Conservation (phyloP, 1,140 invertebrate genomes). For the Grapholita molesta region DNA sequence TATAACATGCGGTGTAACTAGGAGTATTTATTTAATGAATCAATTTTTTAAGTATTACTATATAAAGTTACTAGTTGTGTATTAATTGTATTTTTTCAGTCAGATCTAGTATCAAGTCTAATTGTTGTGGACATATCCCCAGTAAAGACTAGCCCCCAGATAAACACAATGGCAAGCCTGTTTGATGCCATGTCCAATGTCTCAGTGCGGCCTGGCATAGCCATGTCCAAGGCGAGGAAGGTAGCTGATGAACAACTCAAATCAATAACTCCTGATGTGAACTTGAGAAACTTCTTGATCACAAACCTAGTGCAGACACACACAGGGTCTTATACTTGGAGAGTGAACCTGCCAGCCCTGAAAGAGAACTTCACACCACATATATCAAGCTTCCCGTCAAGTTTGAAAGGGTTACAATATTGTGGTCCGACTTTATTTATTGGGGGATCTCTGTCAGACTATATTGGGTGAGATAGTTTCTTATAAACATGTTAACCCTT, state of each 20-base stretch:
- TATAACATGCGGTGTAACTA: no score
- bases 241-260: conserved; percentile 77
- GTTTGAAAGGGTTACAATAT: conserved; percentile 77
- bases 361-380: conserved; percentile 81
- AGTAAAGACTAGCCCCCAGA: conserved; percentile 80
- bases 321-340: conserved; percentile 83
- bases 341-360: conserved; percentile 85
- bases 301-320: conserved; percentile 87
- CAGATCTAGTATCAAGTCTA: conserved; percentile 87
- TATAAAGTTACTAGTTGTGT: no score
- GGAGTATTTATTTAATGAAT: no score
- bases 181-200: conserved; percentile 83
- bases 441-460: conserved; percentile 88
- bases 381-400: conserved; percentile 81
- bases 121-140: conserved; percentile 93
- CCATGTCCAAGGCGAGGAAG: conserved; percentile 84
- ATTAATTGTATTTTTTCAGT: conserved; percentile 82
- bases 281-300: conserved; percentile 83
- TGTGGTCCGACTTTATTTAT: conserved; percentile 88
- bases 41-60: no score
- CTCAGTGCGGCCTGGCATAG: conserved; percentile 77
- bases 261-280: conserved; percentile 56
- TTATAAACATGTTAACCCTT: background rate
- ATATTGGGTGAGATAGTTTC: conserved; percentile 82
- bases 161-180: conserved; percentile 81